Evolutionary conservation across 2,797 vertebrate genomes (phyloP), one percentile per base, ranked within the genome.

Genomic region (Zalophus californianus): DNA sequence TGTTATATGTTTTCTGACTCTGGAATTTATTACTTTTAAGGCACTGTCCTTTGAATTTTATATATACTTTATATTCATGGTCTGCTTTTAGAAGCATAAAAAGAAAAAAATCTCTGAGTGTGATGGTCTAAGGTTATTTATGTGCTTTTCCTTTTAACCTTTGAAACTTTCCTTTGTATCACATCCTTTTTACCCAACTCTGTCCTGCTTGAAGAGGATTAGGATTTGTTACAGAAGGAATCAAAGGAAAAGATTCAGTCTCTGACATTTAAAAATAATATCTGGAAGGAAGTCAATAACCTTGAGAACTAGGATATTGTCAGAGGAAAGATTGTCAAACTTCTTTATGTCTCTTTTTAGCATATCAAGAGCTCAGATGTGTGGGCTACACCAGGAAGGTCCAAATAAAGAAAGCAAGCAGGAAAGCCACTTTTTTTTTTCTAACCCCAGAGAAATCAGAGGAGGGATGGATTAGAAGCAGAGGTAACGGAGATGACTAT

Each of bases 261-360:
- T 84, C 60, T 97, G 84, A 75, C 68, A 91, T 92, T 95, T 91
- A 86, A 79, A 97, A 96, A 68, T 86, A 56, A 83, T 82, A 89
- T 66, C 95, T 73, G 14, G 73, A 93, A 94, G 78, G 23, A 94
- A 97, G n/a, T 84, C 52, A 91, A 32, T 91, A 82, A 86, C 73
- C 58, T 86, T 91, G 38, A 97, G 35, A 86, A 16, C 21, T 80
- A 91, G 18, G 15, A 20, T 86, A 86, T 44, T 83, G 9, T 73
- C 83, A 66, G 32, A 50, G 52, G 3, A 94, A 93, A 86, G 52
- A 88, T 0, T 86, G 27, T 86, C 60, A 86, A 41, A 86, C 91
- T 78, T 48, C 86, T 89, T 89, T 89, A 68, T 79, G 88, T 85
- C n/a, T 91, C 15, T 94, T 15, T 62, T 89, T 93, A 83, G 4